Conservation (phyloP, 2,888 invertebrate genomes). For the Sicus ferrugineus region DNA sequence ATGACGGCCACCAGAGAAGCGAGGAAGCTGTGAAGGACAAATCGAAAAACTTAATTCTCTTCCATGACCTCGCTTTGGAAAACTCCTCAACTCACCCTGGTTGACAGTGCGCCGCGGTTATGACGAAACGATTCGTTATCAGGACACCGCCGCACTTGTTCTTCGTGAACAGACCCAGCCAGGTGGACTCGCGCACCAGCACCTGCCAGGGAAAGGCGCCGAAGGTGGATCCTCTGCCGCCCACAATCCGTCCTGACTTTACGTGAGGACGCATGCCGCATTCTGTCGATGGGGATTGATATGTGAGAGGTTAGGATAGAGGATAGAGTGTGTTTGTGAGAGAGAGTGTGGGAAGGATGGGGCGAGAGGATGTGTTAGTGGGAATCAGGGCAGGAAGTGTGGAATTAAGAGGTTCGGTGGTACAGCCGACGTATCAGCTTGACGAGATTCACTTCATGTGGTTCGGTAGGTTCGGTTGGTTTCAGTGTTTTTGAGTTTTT, state of each 20-base stretch:
- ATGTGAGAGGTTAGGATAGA: conserved; percentile 61
- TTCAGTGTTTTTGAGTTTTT: conserved; percentile 20
- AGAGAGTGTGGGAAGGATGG: conserved; percentile 26
- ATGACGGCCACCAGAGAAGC: conserved; percentile 90
- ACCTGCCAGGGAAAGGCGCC: conserved; percentile 96
- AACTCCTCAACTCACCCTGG: conserved; percentile 79
- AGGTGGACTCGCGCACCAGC: conserved; percentile 88
- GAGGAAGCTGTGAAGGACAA: conserved; percentile 71
- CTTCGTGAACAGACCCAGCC: conserved; percentile 92
- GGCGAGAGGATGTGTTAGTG: conserved; percentile 12
- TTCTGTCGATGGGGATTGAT: conserved; percentile 70
- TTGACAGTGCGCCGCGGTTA: conserved; percentile 94
- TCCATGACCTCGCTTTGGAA: neutral
- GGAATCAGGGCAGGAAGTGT: neutral
- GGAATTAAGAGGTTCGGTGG: conserved; percentile 29
- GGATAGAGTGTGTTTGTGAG: conserved; percentile 55
- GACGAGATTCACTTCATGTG: conserved; percentile 22
- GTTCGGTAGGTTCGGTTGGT: neutral
- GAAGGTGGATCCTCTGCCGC: conserved; percentile 85
- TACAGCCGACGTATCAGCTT: conserved; percentile 33
- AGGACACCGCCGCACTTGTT: conserved; percentile 95
- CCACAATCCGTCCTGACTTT: conserved; percentile 84
- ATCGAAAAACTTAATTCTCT: neutral
- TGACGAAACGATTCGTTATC: conserved; percentile 85
- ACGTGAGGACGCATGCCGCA: conserved; percentile 86